Evolutionary conservation across 2,888 invertebrate species (phyloP).

Genomic region (Conomelus anceps): DNA sequence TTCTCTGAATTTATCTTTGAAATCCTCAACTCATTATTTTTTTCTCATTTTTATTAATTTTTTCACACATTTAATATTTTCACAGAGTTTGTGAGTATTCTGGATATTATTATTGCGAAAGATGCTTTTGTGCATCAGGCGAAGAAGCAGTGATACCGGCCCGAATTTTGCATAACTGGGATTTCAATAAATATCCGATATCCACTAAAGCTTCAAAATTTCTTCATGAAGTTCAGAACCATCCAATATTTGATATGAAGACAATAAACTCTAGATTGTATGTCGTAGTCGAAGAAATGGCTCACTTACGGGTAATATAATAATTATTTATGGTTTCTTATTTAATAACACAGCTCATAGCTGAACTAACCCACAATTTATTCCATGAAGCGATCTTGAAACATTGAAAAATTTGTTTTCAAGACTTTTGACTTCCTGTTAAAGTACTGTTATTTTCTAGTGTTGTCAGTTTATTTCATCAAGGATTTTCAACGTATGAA

Average conservation of each 20-base stretch:
- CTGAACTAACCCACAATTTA: too few species aligned
- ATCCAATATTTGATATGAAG: constrained; percentile 60
- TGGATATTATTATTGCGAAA: constrained; percentile 81
- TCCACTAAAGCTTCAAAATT: constrained; percentile 69
- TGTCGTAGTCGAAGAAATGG: constrained; percentile 75
- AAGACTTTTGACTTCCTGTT: too few species aligned
- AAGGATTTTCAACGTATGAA: too few species aligned
- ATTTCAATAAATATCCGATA: constrained; percentile 74
- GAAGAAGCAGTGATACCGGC: constrained; percentile 79
- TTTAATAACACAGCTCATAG: background rate
- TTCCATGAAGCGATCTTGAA: too few species aligned
- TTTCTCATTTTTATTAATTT: constrained; percentile 18
- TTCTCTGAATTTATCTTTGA: too few species aligned
- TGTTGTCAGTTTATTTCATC: too few species aligned
- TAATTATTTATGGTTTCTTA: background rate
- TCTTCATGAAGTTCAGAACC: constrained; percentile 67
- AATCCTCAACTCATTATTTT: background rate
- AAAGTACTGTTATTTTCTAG: too few species aligned
- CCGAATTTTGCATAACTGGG: constrained; percentile 89
- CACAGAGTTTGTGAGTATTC: constrained; percentile 71
- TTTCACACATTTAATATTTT: constrained; percentile 3
- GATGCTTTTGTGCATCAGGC: constrained; percentile 63
- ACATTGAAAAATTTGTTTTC: too few species aligned
- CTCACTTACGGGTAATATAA: constrained; percentile 46
- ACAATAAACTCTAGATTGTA: constrained; percentile 78